Conservation (phyloP, 2,113 vertebrate genomes). For the Epinephelus fuscoguttatus region DNA sequence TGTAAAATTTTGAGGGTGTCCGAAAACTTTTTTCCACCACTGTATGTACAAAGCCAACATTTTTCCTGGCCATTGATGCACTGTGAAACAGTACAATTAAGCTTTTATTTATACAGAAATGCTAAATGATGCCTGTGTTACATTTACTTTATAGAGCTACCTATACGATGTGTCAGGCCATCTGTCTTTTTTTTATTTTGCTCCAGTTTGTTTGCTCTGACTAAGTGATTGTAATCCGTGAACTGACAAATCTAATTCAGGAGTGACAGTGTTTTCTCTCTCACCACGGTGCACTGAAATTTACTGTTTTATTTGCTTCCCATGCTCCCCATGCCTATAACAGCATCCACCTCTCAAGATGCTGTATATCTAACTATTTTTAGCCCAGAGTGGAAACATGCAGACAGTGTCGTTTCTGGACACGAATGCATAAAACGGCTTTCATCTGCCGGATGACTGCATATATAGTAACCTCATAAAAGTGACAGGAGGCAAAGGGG, state of each 20-base stretch:
- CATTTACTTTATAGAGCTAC: slow-evolving; percentile 18
- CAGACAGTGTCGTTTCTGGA: slow-evolving; percentile 58
- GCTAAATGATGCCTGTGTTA: slow-evolving; percentile 14
- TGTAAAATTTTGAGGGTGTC: too few relatives aligned
- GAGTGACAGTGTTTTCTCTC: slow-evolving; percentile 15
- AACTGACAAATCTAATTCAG: slow-evolving; percentile 69
- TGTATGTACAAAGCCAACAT: too few relatives aligned
- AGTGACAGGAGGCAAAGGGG: slow-evolving; percentile 62
- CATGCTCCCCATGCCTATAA: neutral
- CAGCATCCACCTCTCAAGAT: neutral
- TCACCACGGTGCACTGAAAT: slow-evolving; percentile 28
- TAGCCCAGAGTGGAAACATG: slow-evolving; percentile 56
- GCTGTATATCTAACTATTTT: slow-evolving; percentile 65
- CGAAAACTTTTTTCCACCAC: too few relatives aligned
- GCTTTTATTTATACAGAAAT: slow-evolving; percentile 16
- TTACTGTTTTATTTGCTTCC: slow-evolving; percentile 48
- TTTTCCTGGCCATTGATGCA: neutral
- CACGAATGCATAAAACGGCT: slow-evolving; percentile 60
- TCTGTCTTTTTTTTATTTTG: slow-evolving; percentile 56
- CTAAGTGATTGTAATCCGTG: slow-evolving; percentile 66
- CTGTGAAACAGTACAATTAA: slow-evolving; percentile 17
- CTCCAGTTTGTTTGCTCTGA: slow-evolving; percentile 32
- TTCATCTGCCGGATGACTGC: slow-evolving; percentile 63
- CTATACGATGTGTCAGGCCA: slow-evolving; percentile 34
- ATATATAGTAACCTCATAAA: slow-evolving; percentile 63